phyloP scores from a whole-genome alignment of 2,113 vertebrate species.

The Planiliza haematocheilus region DNA sequence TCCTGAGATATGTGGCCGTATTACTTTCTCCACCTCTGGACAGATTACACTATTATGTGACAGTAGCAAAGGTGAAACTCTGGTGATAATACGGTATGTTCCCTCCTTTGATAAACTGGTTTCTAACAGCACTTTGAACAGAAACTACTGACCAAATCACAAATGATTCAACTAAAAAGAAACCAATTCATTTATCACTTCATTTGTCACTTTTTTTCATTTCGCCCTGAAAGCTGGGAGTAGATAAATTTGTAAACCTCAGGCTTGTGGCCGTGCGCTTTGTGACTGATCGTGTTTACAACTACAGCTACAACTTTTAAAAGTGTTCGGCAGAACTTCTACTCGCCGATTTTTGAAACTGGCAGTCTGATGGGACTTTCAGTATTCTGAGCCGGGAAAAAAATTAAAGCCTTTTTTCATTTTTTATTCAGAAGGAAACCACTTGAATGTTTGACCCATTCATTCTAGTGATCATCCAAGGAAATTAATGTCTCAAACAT shows the following conservation, averaged over 20 bases:
- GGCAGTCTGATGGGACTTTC: not conserved
- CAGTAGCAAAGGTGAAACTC: conserved; percentile 76
- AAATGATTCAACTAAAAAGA: conserved; percentile 45
- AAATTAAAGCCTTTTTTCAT: no score
- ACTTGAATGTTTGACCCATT: no score
- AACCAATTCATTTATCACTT: conserved; percentile 37
- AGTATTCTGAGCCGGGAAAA: no score
- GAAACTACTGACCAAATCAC: conserved; percentile 49
- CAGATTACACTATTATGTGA: conserved; percentile 80
- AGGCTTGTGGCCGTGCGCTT: not conserved
- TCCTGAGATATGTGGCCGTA: conserved; percentile 83
- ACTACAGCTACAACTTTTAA: not conserved
- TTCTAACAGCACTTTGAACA: conserved; percentile 58
- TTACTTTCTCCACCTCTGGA: conserved; percentile 79
- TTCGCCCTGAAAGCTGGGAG: conserved; percentile 17
- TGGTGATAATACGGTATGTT: conserved; percentile 57
- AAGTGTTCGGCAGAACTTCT: not conserved
- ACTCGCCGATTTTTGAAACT: not conserved
- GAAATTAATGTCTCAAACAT: no score
- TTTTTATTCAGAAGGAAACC: no score
- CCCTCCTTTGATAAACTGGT: conserved; percentile 56
- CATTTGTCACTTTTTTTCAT: conserved; percentile 20
- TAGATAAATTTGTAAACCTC: conserved; percentile 1
- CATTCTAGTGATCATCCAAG: no score
- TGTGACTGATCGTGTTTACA: not conserved